These are phyloP conservation scores for Lacerta bilineata DNA, from an alignment of 2,797 vertebrate genomes.

Conservation along the genomic window DNA sequence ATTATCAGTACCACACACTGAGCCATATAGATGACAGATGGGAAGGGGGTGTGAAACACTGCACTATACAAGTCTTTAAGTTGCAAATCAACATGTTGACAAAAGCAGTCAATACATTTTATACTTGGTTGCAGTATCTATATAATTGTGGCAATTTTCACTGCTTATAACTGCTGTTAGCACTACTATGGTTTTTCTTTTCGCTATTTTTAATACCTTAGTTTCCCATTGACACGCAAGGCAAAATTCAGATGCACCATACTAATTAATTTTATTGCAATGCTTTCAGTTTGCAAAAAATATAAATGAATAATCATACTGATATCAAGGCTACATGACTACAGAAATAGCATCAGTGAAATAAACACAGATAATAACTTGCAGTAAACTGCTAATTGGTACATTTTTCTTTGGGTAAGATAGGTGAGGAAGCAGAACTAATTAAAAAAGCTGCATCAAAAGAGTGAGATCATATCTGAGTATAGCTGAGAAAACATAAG, in stretches of 20 bases:
- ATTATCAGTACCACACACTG: no score
- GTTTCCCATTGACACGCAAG: not conserved
- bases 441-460: not conserved
- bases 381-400: not conserved
- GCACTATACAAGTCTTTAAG: not conserved
- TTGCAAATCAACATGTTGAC: not conserved
- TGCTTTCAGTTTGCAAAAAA: not conserved
- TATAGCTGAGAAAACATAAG: not conserved
- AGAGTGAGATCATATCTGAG: not conserved
- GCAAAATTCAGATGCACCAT: not conserved
- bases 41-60: not conserved
- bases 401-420: constrained; percentile 9
- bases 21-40: no score
- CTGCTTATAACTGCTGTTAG: not conserved
- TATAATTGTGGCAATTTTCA: not conserved
- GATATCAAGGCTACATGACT: not conserved
- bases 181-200: not conserved
- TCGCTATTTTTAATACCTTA: not conserved
- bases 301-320: not conserved
- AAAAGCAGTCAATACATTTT: constrained; percentile 1
- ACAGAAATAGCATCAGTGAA: not conserved
- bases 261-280: not conserved
- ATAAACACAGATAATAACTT: constrained; percentile 8
- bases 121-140: not conserved
- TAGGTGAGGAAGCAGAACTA: not conserved